Percentiles rank a stretch among this genome's conserved stretches.
Evolutionary conservation across 1,140 invertebrate species (phyloP).

Genomic region (Paramacrobiotus metropolitanus): DNA sequence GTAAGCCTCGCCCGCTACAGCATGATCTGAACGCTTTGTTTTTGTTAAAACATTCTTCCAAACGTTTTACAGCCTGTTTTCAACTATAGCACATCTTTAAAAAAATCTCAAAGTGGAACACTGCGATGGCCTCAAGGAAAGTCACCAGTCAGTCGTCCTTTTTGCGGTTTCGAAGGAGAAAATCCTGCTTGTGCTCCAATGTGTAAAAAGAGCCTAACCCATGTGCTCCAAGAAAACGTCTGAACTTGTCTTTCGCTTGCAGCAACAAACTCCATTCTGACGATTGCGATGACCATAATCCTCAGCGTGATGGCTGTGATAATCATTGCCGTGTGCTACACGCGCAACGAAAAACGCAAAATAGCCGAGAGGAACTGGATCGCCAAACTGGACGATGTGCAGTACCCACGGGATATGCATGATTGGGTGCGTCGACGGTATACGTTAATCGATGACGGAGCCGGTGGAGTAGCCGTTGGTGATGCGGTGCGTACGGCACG

Average conservation of each 20-base stretch:
- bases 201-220: background rate
- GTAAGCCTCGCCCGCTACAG: no score
- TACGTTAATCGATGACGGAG: background rate
- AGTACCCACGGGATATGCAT: background rate
- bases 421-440: constrained; percentile 1
- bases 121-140: no score
- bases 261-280: background rate
- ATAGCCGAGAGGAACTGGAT: background rate
- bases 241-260: background rate
- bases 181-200: no score
- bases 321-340: no score
- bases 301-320: background rate
- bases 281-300: background rate
- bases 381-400: background rate
- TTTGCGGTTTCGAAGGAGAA: no score
- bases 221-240: background rate
- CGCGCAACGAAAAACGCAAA: background rate
- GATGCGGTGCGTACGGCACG: background rate
- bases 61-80: no score
- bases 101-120: no score
- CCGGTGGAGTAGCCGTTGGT: background rate
- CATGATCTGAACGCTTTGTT: no score
- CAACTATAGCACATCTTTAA: no score
- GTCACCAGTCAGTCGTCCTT: no score
- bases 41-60: no score